phyloP scores from a whole-genome alignment of 2,888 invertebrate species.

The Trimorus sp. region DNA sequence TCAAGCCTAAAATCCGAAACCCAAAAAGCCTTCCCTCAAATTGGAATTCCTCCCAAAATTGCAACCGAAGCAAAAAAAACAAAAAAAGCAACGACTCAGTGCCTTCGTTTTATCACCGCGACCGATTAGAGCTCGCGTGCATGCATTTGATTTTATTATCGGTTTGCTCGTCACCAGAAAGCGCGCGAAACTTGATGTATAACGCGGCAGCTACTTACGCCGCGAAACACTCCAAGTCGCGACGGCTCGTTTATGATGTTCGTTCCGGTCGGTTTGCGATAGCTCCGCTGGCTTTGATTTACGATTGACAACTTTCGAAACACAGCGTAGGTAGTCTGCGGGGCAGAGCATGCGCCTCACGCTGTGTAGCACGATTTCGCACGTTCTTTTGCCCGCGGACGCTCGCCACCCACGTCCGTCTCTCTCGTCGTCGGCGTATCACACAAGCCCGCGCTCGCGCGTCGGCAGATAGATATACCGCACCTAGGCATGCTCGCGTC shows the following conservation, averaged over 20 bases:
- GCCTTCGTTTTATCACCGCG: constrained; percentile 45
- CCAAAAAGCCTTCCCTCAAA: no score
- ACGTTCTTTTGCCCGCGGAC: constrained; percentile 45
- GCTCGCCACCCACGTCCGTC: constrained; percentile 45
- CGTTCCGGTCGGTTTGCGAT: constrained; percentile 64
- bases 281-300: constrained; percentile 72
- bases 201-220: constrained; percentile 63
- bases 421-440: constrained; percentile 57
- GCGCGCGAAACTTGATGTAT: constrained; percentile 49
- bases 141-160: constrained; percentile 65
- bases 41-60: no score
- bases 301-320: constrained; percentile 76
- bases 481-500: constrained; percentile 67
- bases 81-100: constrained; percentile 1
- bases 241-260: constrained; percentile 63
- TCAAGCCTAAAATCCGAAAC: no score
- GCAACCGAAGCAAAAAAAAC: constrained; percentile 4
- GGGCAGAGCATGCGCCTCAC: constrained; percentile 57
- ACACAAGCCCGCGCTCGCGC: constrained; percentile 65
- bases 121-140: constrained; percentile 50
- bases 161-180: constrained; percentile 42
- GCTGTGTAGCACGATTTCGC: constrained; percentile 50
- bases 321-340: constrained; percentile 70
- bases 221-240: constrained; percentile 60
- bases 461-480: constrained; percentile 68